Base-by-base conservation (phyloP, 2,888 invertebrate genomes). In the Pherbina coryleti region DNA sequence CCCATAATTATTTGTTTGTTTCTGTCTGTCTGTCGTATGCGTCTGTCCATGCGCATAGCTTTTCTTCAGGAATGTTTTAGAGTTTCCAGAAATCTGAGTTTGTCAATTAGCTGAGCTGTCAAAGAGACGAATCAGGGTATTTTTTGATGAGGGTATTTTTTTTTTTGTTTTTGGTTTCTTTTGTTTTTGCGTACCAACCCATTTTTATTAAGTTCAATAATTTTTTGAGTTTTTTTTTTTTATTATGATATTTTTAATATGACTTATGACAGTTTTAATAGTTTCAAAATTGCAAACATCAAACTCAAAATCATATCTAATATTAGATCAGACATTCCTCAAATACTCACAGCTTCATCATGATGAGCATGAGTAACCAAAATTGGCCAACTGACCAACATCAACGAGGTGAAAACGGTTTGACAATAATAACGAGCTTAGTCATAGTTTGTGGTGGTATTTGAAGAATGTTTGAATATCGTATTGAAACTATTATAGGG, bases 61-160 rank as follows among this genome's bases (percentile, higher is more conserved):
- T 31, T n/a, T 19, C 34, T 28, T 19, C 17, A 53, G 53, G 70
- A 53, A n/a, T 44, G 8, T 28, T n/a, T 55, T 1, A 17, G 31
- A 28, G 55, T 25, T 14, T 70, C 11, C 70, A n/a, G 55, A 76
- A 76, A 60, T 76, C 70, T 51, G 80, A 85, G 84, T 86, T 86
- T 86, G 85, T 87, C 87, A 87, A 87, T 87, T 88, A 87, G 88
- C 84, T 85, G 86, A 85, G 86, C 86, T 88, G 87, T 88, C 87
- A 87, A 82, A 87, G 87, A 86, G 87, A 86, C 86, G 87, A 86
- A 85, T 86, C 86, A 75, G n/a, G 25, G 34, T 64, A 34, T 25
- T 19, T 77, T 81, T 87, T 87, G 87, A 87, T 87, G 87, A 87
- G 87, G 87, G 87, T 87, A 81, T 49, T 84, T 80, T 78, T 66